phyloP scores from a whole-genome alignment of 2,888 invertebrate genomes.

The Congeria kusceri region DNA sequence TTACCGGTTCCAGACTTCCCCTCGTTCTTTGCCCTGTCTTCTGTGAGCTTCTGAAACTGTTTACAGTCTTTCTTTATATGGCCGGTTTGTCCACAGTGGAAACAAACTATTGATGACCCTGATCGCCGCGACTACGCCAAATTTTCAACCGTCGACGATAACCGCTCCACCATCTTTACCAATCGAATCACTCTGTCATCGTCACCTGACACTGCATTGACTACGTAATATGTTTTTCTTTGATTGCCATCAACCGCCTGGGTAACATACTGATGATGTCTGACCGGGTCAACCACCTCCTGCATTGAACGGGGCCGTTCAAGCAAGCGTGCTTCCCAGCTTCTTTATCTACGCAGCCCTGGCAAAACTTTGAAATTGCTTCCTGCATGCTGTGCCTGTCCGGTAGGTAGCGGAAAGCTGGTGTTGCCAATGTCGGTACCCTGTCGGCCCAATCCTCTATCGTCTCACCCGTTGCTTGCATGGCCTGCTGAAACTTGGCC shows the following conservation, averaged over 20 bases:
- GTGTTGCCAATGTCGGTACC: conserved; percentile 45
- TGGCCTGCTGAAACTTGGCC: conserved; percentile 32
- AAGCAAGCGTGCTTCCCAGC: conserved; percentile 46
- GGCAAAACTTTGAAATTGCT: conserved; percentile 41
- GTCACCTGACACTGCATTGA: too few relatives aligned
- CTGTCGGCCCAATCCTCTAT: too few relatives aligned
- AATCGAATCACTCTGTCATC: neutral
- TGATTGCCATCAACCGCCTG: too few relatives aligned
- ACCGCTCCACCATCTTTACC: neutral
- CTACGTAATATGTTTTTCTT: neutral
- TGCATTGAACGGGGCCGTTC: conserved; percentile 23
- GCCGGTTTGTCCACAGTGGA: conserved; percentile 2
- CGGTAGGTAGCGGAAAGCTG: conserved; percentile 41
- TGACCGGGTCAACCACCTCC: conserved; percentile 35
- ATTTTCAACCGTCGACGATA: neutral
- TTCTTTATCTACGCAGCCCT: conserved; percentile 41
- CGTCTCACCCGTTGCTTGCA: conserved; percentile 10
- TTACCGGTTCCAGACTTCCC: neutral
- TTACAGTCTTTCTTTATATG: conserved; percentile 9
- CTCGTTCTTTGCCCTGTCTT: too few relatives aligned
- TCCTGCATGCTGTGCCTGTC: conserved; percentile 25
- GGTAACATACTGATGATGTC: conserved; percentile 38
- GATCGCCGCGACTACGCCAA: too few relatives aligned
- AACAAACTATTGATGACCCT: neutral
- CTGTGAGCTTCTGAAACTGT: neutral